Evolutionary conservation across 2,797 vertebrate genomes (phyloP), one percentile per base, ranked within the genome.

Genomic region (Anabacerthia variegaticeps): DNA sequence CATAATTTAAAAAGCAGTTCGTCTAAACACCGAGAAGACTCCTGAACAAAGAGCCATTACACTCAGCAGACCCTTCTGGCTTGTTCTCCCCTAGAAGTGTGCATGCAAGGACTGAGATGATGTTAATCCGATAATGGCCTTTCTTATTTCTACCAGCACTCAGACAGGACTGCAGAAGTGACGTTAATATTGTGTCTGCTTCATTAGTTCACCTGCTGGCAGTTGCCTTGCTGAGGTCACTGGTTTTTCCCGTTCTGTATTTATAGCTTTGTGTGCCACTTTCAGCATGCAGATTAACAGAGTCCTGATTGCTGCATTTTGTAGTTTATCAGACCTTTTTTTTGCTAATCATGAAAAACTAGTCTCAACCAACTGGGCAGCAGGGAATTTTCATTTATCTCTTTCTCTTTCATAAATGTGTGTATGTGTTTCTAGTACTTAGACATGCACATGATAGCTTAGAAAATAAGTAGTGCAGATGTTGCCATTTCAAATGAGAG

Each of bases 201-300:
- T 93, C 59, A 30, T 95, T 95, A 94, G 88, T 83, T 96, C 97
- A 97, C 94, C 96, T 93, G 84, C 81, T 96, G 94, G 94, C 97
- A 92, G 43, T 93, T 84, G 91, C 72, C 83, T 95, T 90, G 94
- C 95, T 97, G 97, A 98, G 93, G 87, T 97, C 96, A 96, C 93
- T 89, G 91, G 6, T 97, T 96, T 96, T 94, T 88, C 81, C 92
- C 15, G 1, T 69, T 93, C 80, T 76, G 39, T 95, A 91, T 96
- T 97, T 97, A 95, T 93, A 96, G 95, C 79, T 88, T 77, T 77
- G 73, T 69, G 66, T 84, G 92, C 89, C 4, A 26, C 91, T 95
- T 85, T 88, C 81, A 89, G 74, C 79, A 73, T 77, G 69, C 87
- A 90, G 88, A 89, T 91, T 92, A 89, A 91, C 94, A 94, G 74